Base-by-base conservation (phyloP, 1,140 invertebrate species). In the Trichonephila clavipes region DNA sequence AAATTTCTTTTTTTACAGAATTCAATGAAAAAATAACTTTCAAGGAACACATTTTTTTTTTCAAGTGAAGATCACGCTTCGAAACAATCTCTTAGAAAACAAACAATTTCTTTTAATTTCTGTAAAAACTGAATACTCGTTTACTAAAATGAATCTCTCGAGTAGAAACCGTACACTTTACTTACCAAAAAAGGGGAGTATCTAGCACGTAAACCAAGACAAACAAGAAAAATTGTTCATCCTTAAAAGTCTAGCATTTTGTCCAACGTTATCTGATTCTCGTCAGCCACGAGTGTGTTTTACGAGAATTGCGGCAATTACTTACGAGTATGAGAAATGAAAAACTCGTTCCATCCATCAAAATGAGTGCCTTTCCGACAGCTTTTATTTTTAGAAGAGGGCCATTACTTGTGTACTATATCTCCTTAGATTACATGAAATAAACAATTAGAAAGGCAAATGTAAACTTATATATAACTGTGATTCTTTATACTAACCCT, bases 261-360 rank as follows among this genome's bases (percentile, higher is more conserved):
- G 44, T 85, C 72, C 72, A 34, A 77, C 83, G 83, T 85, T 85
- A 85, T 88, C 86, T 88, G 86, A 64, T 88, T 62, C 59, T 66
- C 86, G 8, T 64, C 86, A 66, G 86, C 86, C 62, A 19, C 86
- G 61, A 88, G 86, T 88, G 86, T 88, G 86, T 88, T 88, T 88
- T 88, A 88, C 86, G 86, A 64, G 86, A 88, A 88, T 88, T 88
- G 86, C 86, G 86, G 86, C 86, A 88, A 88, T 88, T 88, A 88
- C 86, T 88, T 88, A 88, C 62, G 34, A 28, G 19, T 88, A 88
- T 64, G 86, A 64, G 86, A 88, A 64, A 88, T 64, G 86, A 88
- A 88, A 87, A 88, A 64, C 61, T 28, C 28, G 19, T 88, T 88
- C 86, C 86, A 88, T 88, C 19, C 62, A 64, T 88, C 86, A 88